Evolutionary conservation across 2,888 invertebrate genomes (phyloP).

Genomic region (Bugulina stolonifera): DNA sequence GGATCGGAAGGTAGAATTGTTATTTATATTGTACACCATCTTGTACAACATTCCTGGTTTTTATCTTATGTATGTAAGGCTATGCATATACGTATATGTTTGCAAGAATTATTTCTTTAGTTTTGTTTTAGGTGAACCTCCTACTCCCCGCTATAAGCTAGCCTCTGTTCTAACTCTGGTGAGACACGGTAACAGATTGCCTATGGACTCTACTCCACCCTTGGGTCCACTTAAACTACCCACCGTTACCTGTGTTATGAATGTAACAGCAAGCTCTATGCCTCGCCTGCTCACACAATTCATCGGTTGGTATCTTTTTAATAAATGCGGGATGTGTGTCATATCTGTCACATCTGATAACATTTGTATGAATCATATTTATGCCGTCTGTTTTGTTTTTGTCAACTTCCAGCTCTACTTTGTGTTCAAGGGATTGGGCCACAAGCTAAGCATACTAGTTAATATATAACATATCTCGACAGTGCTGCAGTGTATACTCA

Average conservation of each 20-base stretch:
- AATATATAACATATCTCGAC: too few species aligned
- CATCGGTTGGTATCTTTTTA: slow-evolving; percentile 3
- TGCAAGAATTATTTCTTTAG: background rate
- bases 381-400: too few species aligned
- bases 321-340: too few species aligned
- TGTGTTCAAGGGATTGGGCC: too few species aligned
- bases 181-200: slow-evolving; percentile 12
- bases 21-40: background rate
- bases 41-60: background rate
- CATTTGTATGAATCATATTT: too few species aligned
- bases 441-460: too few species aligned
- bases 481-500: too few species aligned
- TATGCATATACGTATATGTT: too few species aligned
- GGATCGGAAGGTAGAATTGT: slow-evolving; percentile 22
- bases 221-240: background rate
- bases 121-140: background rate
- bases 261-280: background rate
- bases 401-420: too few species aligned
- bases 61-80: too few species aligned
- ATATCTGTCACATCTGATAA: too few species aligned
- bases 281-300: background rate
- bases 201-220: background rate
- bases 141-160: background rate
- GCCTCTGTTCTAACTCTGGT: background rate
- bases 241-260: background rate